These are phyloP conservation scores for Thelaira solivaga DNA, from an alignment of 2,888 invertebrate genomes.

Conservation along the genomic window DNA sequence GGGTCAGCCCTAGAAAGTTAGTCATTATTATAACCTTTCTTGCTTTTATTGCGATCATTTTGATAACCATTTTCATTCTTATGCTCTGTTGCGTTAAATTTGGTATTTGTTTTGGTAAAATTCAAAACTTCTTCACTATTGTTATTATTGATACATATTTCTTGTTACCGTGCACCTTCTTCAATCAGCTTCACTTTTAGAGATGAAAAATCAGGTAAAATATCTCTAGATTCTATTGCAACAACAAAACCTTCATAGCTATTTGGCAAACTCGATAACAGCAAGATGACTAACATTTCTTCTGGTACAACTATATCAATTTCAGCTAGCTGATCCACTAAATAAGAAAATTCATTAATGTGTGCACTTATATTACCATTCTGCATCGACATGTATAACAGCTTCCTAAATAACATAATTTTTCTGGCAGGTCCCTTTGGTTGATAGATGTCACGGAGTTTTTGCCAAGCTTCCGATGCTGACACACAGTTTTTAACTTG, in stretches of 20 bases:
- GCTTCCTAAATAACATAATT: slow-evolving; percentile 36
- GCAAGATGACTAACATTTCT: slow-evolving; percentile 46
- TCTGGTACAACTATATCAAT: slow-evolving; percentile 19
- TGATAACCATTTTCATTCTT: not conserved
- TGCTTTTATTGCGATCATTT: no score
- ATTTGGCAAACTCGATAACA: slow-evolving; percentile 58
- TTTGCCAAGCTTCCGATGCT: slow-evolving; percentile 26
- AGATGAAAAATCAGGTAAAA: not conserved
- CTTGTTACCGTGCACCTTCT: slow-evolving; percentile 26
- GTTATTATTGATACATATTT: not conserved
- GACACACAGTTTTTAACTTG: slow-evolving; percentile 22
- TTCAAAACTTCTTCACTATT: slow-evolving; percentile 1
- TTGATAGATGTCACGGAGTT: slow-evolving; percentile 8
- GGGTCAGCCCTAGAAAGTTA: no score
- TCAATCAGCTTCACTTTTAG: slow-evolving; percentile 42
- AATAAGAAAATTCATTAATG: not conserved
- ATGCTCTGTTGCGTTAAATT: not conserved
- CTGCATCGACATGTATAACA: slow-evolving; percentile 12
- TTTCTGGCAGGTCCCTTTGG: slow-evolving; percentile 41
- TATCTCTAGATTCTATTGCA: slow-evolving; percentile 58
- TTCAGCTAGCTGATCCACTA: slow-evolving; percentile 38
- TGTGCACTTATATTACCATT: not conserved
- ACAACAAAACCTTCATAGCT: slow-evolving; percentile 58
- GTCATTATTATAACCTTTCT: no score
- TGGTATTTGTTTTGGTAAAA: not conserved